phyloP scores from a whole-genome alignment of 2,797 vertebrate species.

The Poeciliopsis turneri region DNA sequence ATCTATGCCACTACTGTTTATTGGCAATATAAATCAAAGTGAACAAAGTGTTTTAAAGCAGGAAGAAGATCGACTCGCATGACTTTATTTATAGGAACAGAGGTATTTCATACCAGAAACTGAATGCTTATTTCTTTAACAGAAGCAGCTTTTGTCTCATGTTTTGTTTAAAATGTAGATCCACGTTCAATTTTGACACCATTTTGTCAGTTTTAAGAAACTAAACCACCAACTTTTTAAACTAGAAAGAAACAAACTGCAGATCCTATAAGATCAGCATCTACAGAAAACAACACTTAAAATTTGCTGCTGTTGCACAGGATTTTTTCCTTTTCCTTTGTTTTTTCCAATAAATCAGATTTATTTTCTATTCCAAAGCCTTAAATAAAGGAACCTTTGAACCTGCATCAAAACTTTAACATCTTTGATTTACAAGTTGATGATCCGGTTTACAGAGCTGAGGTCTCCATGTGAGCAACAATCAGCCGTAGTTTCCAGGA shows the following conservation, averaged over 20 bases:
- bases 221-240: neutral
- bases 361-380: neutral
- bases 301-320: too few relatives aligned
- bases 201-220: neutral
- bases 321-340: too few relatives aligned
- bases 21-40: neutral
- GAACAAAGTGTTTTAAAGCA: neutral
- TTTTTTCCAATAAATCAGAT: too few relatives aligned
- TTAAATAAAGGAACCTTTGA: neutral
- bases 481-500: neutral
- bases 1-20: neutral
- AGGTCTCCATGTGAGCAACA: neutral
- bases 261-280: neutral
- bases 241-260: neutral
- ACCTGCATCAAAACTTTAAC: neutral
- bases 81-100: too few relatives aligned
- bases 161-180: neutral
- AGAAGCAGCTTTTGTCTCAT: neutral
- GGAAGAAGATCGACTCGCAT: neutral
- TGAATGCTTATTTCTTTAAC: too few relatives aligned
- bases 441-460: neutral
- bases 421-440: neutral
- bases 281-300: neutral
- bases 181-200: neutral
- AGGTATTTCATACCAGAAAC: too few relatives aligned